phyloP scores from a whole-genome alignment of 1,140 invertebrate genomes.

The Chlorops oryzae region DNA sequence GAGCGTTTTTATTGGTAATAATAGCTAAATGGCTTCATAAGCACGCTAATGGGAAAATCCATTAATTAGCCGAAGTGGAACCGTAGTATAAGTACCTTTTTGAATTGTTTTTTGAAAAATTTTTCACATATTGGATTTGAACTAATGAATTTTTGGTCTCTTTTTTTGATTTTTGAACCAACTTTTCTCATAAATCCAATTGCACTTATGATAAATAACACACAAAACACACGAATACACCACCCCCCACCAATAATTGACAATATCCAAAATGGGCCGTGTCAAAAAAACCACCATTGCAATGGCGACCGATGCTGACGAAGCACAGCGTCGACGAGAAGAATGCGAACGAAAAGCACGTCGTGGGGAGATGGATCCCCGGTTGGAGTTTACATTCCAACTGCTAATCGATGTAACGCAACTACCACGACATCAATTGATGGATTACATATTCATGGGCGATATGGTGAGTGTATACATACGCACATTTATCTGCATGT shows the following conservation, averaged over 20 bases:
- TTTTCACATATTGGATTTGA: too few relatives aligned
- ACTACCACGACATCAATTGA: constrained; percentile 70
- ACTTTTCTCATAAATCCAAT: too few relatives aligned
- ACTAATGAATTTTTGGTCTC: constrained; percentile 43
- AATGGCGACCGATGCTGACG: constrained; percentile 38
- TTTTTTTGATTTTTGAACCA: constrained; percentile 34
- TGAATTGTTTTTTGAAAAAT: too few relatives aligned
- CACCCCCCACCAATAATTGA: not conserved
- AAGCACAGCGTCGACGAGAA: constrained; percentile 69
- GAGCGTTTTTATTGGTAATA: too few relatives aligned
- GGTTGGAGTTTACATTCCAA: constrained; percentile 82
- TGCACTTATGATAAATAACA: constrained; percentile 2
- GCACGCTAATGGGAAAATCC: too few relatives aligned
- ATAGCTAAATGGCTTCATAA: too few relatives aligned
- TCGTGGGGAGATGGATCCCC: constrained; percentile 80
- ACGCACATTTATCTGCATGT: not conserved
- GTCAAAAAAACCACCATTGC: constrained; percentile 6
- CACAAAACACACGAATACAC: not conserved
- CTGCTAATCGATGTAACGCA: constrained; percentile 75
- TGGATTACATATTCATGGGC: constrained; percentile 83
- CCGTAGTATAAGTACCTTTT: too few relatives aligned
- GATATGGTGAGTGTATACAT: constrained; percentile 70
- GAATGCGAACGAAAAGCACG: constrained; percentile 84
- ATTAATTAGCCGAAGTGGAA: too few relatives aligned
- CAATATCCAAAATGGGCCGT: not conserved